phyloP scores from a whole-genome alignment of 2,888 invertebrate genomes.

The Oscheius sp. region DNA sequence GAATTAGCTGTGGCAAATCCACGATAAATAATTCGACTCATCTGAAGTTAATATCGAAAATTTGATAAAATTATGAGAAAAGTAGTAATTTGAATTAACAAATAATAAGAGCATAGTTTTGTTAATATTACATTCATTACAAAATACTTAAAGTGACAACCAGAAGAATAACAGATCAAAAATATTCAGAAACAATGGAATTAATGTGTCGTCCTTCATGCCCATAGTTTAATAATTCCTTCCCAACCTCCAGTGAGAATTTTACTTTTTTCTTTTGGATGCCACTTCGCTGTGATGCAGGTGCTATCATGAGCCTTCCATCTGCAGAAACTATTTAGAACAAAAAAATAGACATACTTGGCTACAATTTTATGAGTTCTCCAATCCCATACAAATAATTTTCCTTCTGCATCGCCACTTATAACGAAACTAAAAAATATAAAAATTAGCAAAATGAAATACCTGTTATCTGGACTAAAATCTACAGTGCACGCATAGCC shows the following conservation, averaged over 20 bases:
- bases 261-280: conserved; percentile 97
- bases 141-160: conserved; percentile 17
- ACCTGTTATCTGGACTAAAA: conserved; percentile 98
- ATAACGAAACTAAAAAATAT: conserved; percentile 83
- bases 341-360: conserved; percentile 71
- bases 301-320: conserved; percentile 99
- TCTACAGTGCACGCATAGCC: conserved; percentile 97
- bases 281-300: conserved; percentile 88
- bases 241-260: conserved; percentile 99
- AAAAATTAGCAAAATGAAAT: conserved; percentile 71
- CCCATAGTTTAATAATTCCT: conserved; percentile 97
- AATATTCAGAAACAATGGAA: conserved; percentile 7
- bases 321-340: conserved; percentile 71
- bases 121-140: conserved; percentile 21
- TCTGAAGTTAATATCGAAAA: neutral
- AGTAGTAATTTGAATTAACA: neutral
- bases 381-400: conserved; percentile 99
- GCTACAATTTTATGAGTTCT: conserved; percentile 96
- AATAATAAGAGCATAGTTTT: neutral
- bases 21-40: conserved; percentile 5
- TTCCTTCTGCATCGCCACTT: conserved; percentile 98
- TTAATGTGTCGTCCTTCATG: conserved; percentile 77
- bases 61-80: neutral
- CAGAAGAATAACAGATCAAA: conserved; percentile 3
- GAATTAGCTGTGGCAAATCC: neutral